A percentile compares a stretch with the other conserved stretches of the same genome.
These are phyloP conservation scores for Mesoclemmys tuberculata DNA, from an alignment of 2,113 vertebrate genomes.

Conservation along the genomic window DNA sequence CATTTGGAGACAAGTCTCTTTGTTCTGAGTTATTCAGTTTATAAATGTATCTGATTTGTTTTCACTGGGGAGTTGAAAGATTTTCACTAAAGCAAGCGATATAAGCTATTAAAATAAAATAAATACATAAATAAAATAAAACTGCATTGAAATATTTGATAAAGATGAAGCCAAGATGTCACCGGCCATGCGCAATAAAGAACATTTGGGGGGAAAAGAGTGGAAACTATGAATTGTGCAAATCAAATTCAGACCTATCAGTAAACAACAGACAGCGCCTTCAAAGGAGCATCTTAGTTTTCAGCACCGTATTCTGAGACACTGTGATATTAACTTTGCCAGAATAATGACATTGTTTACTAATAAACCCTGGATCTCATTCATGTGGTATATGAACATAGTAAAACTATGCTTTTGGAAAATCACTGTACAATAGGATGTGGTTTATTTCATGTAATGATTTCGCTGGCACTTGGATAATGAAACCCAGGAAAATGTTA, in stretches of 20 bases:
- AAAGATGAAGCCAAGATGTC: constrained; percentile 52
- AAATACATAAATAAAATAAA: background rate
- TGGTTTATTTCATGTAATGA: constrained; percentile 52
- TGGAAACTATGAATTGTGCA: background rate
- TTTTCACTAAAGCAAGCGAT: constrained; percentile 57
- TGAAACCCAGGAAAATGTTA: constrained; percentile 41
- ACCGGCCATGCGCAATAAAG: constrained; percentile 43
- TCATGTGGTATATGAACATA: background rate
- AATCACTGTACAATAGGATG: constrained; percentile 21
- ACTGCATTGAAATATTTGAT: constrained; percentile 52
- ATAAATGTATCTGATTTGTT: constrained; percentile 78
- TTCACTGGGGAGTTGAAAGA: constrained; percentile 66
- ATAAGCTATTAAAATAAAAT: background rate
- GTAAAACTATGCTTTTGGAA: constrained; percentile 19
- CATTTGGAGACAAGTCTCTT: constrained; percentile 76
- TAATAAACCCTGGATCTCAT: constrained; percentile 56
- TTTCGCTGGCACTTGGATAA: constrained; percentile 49
- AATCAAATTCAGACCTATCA: background rate
- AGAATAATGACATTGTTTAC: constrained; percentile 35
- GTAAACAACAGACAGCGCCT: constrained; percentile 11
- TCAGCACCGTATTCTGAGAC: background rate
- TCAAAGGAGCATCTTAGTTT: constrained; percentile 26
- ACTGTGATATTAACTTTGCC: constrained; percentile 28
- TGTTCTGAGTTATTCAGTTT: constrained; percentile 74
- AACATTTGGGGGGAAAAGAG: constrained; percentile 24